Evolutionary conservation across 2,797 vertebrate genomes (phyloP), one percentile per base, ranked within the genome.

Genomic region (Oryzias dopingdopingensis): DNA sequence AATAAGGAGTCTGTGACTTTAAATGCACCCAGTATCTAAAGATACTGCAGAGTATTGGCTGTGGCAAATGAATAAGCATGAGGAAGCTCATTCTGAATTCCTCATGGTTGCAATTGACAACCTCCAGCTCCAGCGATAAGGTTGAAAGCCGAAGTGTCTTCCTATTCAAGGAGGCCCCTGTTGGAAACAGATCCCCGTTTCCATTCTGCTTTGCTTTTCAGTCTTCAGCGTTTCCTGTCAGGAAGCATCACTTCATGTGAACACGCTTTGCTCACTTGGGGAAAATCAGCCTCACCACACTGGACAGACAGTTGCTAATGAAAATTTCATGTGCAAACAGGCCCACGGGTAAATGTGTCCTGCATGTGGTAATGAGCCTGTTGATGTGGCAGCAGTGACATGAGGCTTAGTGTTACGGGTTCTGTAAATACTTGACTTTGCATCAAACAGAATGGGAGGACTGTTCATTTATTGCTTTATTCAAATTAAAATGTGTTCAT

Each of bases 381-480:
- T 23, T 63, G 50, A 16, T 44, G 55, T 81, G 59, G 70, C 53
- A 29, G 58, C 17, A 24, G 5, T 1, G 56, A 61, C 59, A 50
- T 17, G 51, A 20, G 18, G 42, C 24, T 40, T 42, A 65, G 64
- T 70, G 32, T 42, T 50, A 49, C 22, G 20, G 52, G 50, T 52
- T 7, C 15, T 58, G 18, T 40, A 44, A 59, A 56, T 76, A 57
- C 59, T 64, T 44, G 56, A 52, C 62, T 41, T 37, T 37, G 32
- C 32, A 37, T 37, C 32, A 37, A 37, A 37, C 32, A 37, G 32
- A 37, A 12, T 37, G 10, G 2, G 10, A 37, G 32, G 3, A 37
- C 65, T 68, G 60, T 72, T 75, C 88, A 71, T 85, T 86, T 89
- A 80, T 83, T 88, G 86, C 37, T 86, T 85, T 56, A 20, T 32